Conservation (phyloP, 2,113 vertebrate genomes). For the Hiodon tergisus region DNA sequence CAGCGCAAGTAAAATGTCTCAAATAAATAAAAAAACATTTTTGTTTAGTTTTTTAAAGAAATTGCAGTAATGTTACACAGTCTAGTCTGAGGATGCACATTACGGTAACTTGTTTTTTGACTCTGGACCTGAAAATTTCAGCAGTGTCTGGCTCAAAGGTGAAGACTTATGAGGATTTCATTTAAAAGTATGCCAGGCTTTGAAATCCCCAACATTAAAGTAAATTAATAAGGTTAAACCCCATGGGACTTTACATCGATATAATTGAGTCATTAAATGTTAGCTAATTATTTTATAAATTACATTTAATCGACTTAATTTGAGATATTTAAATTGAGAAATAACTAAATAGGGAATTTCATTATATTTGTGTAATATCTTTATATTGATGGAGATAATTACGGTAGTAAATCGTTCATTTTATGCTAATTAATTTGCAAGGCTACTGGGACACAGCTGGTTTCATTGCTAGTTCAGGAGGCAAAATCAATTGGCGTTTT, state of each 20-base stretch:
- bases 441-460: constrained; percentile 21
- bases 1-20: no score
- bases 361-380: constrained; percentile 30
- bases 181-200: constrained; percentile 9
- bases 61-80: no score
- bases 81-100: no score
- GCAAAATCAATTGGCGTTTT: constrained; percentile 16
- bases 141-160: not conserved
- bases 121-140: no score
- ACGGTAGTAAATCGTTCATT: constrained; percentile 37
- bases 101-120: no score
- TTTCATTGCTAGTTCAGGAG: constrained; percentile 14
- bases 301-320: constrained; percentile 37
- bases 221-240: constrained; percentile 30
- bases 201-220: constrained; percentile 18
- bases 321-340: constrained; percentile 23
- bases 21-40: no score
- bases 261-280: constrained; percentile 37
- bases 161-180: constrained; percentile 6
- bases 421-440: constrained; percentile 32
- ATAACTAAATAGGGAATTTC: constrained; percentile 29
- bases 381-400: constrained; percentile 38
- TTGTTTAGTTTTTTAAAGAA: no score
- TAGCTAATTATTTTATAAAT: constrained; percentile 42
- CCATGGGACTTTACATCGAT: constrained; percentile 26